Percentiles rank a stretch among this genome's conserved stretches.
Conservation (phyloP, 1,140 invertebrate species). For the Lepidostoma basale region DNA sequence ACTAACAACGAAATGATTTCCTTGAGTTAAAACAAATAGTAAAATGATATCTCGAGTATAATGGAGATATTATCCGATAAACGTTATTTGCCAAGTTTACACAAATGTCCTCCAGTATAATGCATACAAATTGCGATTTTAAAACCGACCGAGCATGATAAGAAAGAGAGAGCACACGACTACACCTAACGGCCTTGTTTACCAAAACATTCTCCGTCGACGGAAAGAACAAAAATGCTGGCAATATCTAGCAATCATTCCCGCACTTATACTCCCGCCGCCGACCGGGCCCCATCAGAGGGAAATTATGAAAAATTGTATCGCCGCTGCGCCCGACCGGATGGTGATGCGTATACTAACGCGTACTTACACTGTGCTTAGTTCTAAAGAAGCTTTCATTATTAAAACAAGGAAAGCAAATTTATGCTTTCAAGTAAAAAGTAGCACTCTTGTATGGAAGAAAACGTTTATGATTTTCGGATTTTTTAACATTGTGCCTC, state of each 20-base stretch:
- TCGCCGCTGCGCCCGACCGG: constrained; percentile 24
- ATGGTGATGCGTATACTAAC: constrained; percentile 38
- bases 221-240: constrained; percentile 8
- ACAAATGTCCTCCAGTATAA: constrained; percentile 24
- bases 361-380: constrained; percentile 33
- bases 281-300: background rate
- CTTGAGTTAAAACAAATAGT: background rate
- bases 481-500: constrained; percentile 17
- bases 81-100: constrained; percentile 19
- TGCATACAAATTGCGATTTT: constrained; percentile 40
- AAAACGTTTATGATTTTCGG: background rate
- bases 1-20: too few species aligned
- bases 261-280: constrained; percentile 27
- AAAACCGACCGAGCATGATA: constrained; percentile 41
- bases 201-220: constrained; percentile 27
- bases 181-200: constrained; percentile 32
- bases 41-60: background rate
- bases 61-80: constrained; percentile 12
- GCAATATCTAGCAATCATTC: constrained; percentile 41
- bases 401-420: background rate
- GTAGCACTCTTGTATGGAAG: background rate
- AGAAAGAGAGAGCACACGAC: constrained; percentile 34
- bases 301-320: constrained; percentile 44
- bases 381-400: background rate
- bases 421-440: background rate